phyloP scores from a whole-genome alignment of 2,797 vertebrate species.

The Sebastes vulpes region DNA sequence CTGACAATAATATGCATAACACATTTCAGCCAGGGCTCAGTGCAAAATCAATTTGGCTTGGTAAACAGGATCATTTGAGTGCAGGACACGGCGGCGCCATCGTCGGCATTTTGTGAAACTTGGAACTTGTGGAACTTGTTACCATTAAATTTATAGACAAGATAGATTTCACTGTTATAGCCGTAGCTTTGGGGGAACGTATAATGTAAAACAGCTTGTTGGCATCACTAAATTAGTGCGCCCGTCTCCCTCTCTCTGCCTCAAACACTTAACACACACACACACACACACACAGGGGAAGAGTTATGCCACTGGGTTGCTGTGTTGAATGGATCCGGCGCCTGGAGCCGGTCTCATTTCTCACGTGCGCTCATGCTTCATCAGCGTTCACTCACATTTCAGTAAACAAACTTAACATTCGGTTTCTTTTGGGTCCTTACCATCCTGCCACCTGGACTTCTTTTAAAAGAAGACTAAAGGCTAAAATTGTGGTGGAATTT shows the following conservation, averaged over 20 bases:
- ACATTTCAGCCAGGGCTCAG: slow-evolving; percentile 23
- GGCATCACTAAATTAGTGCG: slow-evolving; percentile 63
- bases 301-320: slow-evolving; percentile 51
- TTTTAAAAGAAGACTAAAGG: slow-evolving; percentile 6
- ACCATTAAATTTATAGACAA: slow-evolving; percentile 68
- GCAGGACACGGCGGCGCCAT: slow-evolving; percentile 19
- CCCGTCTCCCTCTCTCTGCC: slow-evolving; percentile 32
- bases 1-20: slow-evolving; percentile 28
- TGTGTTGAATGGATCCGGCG: slow-evolving; percentile 55
- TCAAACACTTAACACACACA: slow-evolving; percentile 13
- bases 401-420: slow-evolving; percentile 59
- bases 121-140: slow-evolving; percentile 60
- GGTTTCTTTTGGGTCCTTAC: slow-evolving; percentile 30
- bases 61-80: slow-evolving; percentile 34
- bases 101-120: slow-evolving; percentile 42
- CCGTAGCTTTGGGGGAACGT: slow-evolving; percentile 55
- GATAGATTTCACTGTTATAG: slow-evolving; percentile 61
- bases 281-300: not conserved
- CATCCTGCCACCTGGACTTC: slow-evolving; percentile 50
- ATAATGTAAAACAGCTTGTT: slow-evolving; percentile 75
- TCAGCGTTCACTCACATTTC: slow-evolving; percentile 59
- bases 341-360: slow-evolving; percentile 59
- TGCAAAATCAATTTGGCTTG: slow-evolving; percentile 33
- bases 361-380: slow-evolving; percentile 53
- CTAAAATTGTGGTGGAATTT: slow-evolving; percentile 1